Conservation (phyloP, 2,888 invertebrate genomes). For the Trichopoda pennipes region DNA sequence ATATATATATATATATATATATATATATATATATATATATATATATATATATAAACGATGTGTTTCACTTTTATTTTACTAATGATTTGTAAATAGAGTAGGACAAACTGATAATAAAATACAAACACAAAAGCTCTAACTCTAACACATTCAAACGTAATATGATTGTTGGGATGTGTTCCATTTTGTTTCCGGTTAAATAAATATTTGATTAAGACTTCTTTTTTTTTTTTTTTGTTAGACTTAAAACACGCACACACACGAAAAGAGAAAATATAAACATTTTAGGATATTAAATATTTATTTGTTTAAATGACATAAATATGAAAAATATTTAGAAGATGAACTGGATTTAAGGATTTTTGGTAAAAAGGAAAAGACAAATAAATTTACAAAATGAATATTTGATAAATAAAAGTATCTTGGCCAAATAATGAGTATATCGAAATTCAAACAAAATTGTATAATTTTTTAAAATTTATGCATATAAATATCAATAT, state of each 20-base stretch:
- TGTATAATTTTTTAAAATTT: too few species aligned
- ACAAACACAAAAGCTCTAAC: slow-evolving; percentile 5
- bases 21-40: too few species aligned
- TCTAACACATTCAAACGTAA: background rate
- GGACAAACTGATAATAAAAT: slow-evolving; percentile 66
- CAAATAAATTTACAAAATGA: background rate
- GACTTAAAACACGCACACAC: background rate
- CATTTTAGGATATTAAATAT: slow-evolving; percentile 35
- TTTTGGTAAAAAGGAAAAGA: background rate
- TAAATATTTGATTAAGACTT: slow-evolving; percentile 60
- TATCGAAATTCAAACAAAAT: too few species aligned
- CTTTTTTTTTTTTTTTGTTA: slow-evolving; percentile 7
- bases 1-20: too few species aligned
- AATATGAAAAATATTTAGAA: slow-evolving; percentile 18
- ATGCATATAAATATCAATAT: too few species aligned
- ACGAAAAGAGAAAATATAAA: slow-evolving; percentile 17
- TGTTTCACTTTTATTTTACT: slow-evolving; percentile 68
- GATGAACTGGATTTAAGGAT: slow-evolving; percentile 19
- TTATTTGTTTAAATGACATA: slow-evolving; percentile 45
- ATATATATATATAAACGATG: slow-evolving; percentile 5
- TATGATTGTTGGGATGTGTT: slow-evolving; percentile 11
- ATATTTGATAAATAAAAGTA: background rate
- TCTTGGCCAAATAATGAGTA: too few species aligned
- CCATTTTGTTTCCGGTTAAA: slow-evolving; percentile 60
- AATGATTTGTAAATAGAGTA: slow-evolving; percentile 68